phyloP scores from a whole-genome alignment of 2,797 vertebrate species.

The Tragopan temminckii region DNA sequence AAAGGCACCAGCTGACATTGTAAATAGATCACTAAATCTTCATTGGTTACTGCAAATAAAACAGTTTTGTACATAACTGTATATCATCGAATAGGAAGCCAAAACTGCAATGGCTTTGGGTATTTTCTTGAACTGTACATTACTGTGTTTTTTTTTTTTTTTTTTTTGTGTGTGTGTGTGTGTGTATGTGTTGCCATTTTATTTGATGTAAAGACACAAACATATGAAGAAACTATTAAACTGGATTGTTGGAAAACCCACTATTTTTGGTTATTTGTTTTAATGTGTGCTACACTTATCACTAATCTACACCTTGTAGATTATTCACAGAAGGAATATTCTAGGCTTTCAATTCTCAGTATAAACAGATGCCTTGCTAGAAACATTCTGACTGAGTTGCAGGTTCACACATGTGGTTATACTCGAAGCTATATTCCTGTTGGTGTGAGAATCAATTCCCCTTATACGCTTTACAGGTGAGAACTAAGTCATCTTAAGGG shows the following conservation, averaged over 20 bases:
- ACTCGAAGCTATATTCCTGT: neutral
- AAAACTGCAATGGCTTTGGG: conserved; percentile 8
- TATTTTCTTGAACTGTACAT: conserved; percentile 34
- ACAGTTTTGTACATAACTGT: conserved; percentile 12
- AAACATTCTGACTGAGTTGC: neutral
- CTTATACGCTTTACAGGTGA: neutral
- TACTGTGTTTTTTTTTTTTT: neutral
- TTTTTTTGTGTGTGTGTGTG: no score
- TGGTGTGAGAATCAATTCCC: neutral
- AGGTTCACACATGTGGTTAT: neutral
- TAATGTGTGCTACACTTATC: neutral
- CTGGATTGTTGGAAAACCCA: neutral
- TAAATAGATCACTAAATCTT: conserved; percentile 48
- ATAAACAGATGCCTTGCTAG: neutral
- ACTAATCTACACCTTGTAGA: neutral
- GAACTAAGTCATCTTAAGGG: neutral
- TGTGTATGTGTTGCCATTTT: conserved; percentile 37
- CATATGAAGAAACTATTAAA: conserved; percentile 64
- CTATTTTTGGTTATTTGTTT: conserved; percentile 15
- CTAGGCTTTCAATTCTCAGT: neutral
- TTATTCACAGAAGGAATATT: neutral
- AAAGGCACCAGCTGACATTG: conserved; percentile 25
- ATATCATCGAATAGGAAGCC: conserved; percentile 37
- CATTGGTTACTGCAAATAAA: neutral
- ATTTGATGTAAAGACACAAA: conserved; percentile 63